Percentiles rank a stretch among this genome's conserved stretches.
These are phyloP conservation scores for Drosophila arizonae DNA, from an alignment of 1,140 invertebrate genomes.

Conservation along the genomic window DNA sequence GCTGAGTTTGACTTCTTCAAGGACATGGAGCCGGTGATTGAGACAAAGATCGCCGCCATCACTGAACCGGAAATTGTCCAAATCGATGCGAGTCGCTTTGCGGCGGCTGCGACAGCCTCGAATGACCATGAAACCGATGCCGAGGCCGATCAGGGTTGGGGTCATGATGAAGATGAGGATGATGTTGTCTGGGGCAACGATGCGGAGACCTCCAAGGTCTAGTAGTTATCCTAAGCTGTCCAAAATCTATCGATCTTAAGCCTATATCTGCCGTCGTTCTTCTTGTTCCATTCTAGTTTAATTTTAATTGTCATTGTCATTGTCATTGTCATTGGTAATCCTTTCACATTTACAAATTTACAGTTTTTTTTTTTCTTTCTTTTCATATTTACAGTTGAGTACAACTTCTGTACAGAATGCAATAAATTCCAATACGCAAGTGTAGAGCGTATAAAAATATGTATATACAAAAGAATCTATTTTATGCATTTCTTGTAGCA, in stretches of 20 bases:
- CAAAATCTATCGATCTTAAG: background rate
- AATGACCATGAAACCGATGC: slow-evolving; percentile 27
- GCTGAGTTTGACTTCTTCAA: slow-evolving; percentile 90
- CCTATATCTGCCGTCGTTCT: slow-evolving; percentile 1
- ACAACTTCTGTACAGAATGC: slow-evolving; percentile 18
- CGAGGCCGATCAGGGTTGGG: slow-evolving; percentile 60
- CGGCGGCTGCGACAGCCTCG: slow-evolving; percentile 28
- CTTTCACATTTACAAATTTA: background rate
- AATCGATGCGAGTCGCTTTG: slow-evolving; percentile 67
- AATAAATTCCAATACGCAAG: slow-evolving; percentile 35
- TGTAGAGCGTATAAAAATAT: slow-evolving; percentile 13
- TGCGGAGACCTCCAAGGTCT: background rate
- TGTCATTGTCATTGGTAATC: too few species aligned
- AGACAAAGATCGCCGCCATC: slow-evolving; percentile 84
- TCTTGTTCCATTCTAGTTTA: slow-evolving; percentile 7
- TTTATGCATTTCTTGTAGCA: background rate
- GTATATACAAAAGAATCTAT: slow-evolving; percentile 1
- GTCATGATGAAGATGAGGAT: slow-evolving; percentile 64
- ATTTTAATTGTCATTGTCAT: too few species aligned
- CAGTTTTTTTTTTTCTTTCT: background rate
- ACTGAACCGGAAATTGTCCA: slow-evolving; percentile 31
- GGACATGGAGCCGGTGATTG: slow-evolving; percentile 92
- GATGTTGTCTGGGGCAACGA: slow-evolving; percentile 52
- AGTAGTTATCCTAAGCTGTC: slow-evolving; percentile 3
- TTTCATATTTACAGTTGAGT: background rate